A percentile compares a stretch with the other conserved stretches of the same genome.
These are phyloP conservation scores for Drosophila triauraria DNA, from an alignment of 1,140 invertebrate species.

Conservation along the genomic window DNA sequence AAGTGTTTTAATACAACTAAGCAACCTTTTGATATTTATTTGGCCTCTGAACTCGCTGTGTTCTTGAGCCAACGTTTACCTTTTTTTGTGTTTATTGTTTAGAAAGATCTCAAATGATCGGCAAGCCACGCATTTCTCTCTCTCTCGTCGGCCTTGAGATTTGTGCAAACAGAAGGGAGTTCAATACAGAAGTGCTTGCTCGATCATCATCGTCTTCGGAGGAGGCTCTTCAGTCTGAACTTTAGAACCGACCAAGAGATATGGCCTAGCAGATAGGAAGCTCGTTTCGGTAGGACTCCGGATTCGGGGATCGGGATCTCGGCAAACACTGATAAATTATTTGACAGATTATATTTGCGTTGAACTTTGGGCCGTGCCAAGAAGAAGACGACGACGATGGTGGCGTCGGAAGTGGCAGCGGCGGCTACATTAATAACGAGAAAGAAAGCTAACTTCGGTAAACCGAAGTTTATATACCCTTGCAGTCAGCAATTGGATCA, in stretches of 20 bases:
- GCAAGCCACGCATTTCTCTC: constrained; percentile 7
- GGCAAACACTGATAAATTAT: constrained; percentile 80
- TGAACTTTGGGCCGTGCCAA: constrained; percentile 63
- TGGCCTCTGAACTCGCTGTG: not conserved
- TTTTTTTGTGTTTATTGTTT: constrained; percentile 14
- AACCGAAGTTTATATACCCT: no score
- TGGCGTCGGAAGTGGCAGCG: not conserved
- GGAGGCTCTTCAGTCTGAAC: constrained; percentile 36
- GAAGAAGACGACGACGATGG: not conserved
- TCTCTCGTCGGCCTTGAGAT: constrained; percentile 12
- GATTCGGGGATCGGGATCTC: constrained; percentile 45
- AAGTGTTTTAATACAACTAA: not conserved
- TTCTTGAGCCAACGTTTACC: not conserved
- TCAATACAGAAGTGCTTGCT: constrained; percentile 26
- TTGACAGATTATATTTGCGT: constrained; percentile 83
- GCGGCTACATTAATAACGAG: constrained; percentile 55
- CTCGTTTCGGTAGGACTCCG: not conserved
- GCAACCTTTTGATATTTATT: not conserved
- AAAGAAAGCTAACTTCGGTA: no score
- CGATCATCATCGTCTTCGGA: constrained; percentile 18
- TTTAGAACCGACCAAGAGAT: constrained; percentile 18
- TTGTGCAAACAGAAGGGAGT: constrained; percentile 52
- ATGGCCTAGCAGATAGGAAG: not conserved
- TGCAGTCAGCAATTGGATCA: no score
- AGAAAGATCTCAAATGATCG: constrained; percentile 18